phyloP scores from a whole-genome alignment of 2,113 vertebrate genomes.

The Maccullochella peelii region DNA sequence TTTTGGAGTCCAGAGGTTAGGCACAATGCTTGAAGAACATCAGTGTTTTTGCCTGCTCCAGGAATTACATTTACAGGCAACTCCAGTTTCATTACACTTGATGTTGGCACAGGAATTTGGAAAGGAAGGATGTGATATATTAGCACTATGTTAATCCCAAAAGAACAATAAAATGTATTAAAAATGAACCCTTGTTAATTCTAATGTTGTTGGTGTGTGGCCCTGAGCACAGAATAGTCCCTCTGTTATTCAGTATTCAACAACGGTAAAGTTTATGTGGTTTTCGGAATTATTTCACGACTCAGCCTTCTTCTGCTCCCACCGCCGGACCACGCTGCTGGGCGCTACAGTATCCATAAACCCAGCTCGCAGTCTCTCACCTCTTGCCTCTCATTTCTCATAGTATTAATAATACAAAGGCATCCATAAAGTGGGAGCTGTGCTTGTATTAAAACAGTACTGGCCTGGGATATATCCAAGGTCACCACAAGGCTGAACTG shows the following conservation, averaged over 20 bases:
- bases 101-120: slow-evolving; percentile 50
- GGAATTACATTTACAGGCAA: slow-evolving; percentile 55
- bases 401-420: slow-evolving; percentile 80
- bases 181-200: slow-evolving; percentile 63
- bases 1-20: slow-evolving; percentile 58
- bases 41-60: slow-evolving; percentile 38
- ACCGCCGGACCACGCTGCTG: slow-evolving; percentile 26
- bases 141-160: slow-evolving; percentile 52
- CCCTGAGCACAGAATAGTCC: slow-evolving; percentile 55
- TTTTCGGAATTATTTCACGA: slow-evolving; percentile 63
- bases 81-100: slow-evolving; percentile 45
- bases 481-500: slow-evolving; percentile 71
- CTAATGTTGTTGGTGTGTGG: slow-evolving; percentile 73
- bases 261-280: slow-evolving; percentile 59
- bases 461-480: slow-evolving; percentile 70
- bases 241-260: slow-evolving; percentile 54
- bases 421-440: slow-evolving; percentile 64
- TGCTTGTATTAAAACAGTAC: slow-evolving; percentile 75
- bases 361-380: slow-evolving; percentile 60
- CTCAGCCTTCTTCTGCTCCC: slow-evolving; percentile 48
- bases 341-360: slow-evolving; percentile 63
- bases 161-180: slow-evolving; percentile 53
- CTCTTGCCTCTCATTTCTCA: slow-evolving; percentile 73
- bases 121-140: slow-evolving; percentile 68
- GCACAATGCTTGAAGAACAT: slow-evolving; percentile 60